phyloP scores from a whole-genome alignment of 2,113 vertebrate genomes.

The Thomomys bottae region DNA sequence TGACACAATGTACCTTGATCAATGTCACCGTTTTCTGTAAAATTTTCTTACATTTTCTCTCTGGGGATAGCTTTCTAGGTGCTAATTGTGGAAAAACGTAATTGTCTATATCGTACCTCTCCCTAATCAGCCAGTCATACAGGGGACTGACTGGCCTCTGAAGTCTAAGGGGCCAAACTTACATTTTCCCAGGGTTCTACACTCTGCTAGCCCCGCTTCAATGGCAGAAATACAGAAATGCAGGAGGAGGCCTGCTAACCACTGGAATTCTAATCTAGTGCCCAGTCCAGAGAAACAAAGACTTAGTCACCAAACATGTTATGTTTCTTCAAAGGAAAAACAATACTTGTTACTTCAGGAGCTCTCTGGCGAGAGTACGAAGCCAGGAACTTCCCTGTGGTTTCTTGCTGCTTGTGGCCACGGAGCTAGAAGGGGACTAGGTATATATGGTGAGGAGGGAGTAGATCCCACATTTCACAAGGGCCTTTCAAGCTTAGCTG shows the following conservation, averaged over 20 bases:
- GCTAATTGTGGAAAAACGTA: background rate
- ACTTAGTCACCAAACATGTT: background rate
- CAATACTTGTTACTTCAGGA: background rate
- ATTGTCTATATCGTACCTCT: background rate
- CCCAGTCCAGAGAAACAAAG: background rate
- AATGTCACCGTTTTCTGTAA: background rate
- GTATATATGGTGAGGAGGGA: background rate
- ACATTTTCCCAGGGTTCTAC: background rate
- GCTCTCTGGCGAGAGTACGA: background rate
- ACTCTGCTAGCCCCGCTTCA: background rate
- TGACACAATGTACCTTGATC: too few species aligned
- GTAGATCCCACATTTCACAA: background rate
- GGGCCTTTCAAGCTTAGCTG: background rate
- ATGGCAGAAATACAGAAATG: background rate
- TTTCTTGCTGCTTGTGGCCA: background rate
- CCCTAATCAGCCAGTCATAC: background rate
- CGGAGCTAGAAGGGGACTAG: rapidly evolving
- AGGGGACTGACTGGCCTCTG: background rate
- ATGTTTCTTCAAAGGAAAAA: constrained; percentile 23
- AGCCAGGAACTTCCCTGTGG: background rate
- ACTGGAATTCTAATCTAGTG: background rate
- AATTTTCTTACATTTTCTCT: background rate
- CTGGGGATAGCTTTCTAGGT: constrained; percentile 14
- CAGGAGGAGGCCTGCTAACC: background rate
- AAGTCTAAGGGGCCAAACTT: background rate